Evolutionary conservation across 2,113 vertebrate genomes (phyloP), one percentile per base, ranked within the genome.

Genomic region (Asarcornis scutulata): DNA sequence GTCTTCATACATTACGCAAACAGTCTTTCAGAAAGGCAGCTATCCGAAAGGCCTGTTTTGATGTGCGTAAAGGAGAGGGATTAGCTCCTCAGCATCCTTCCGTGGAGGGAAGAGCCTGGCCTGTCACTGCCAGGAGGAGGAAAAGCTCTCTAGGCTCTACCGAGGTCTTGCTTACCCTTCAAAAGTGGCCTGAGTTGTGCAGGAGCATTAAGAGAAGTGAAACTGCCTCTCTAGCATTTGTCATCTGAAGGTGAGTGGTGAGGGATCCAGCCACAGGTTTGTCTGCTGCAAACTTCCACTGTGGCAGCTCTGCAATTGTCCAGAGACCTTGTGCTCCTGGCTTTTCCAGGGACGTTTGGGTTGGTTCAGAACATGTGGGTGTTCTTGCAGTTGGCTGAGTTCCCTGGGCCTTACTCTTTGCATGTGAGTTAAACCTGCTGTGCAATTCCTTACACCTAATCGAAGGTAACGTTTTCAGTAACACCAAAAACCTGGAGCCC

Each of bases 1-100:
- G 91, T 96, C 90, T 90, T 96, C 91, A 83, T 89, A 91, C 90
- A 72, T 96, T 96, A 91, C 96, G 91, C 93, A 97, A 97, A 95
- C 93, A 92, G 71, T 91, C 91, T 87, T 95, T 92, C 32, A 91
- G 44, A 76, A 86, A 64, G 32, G 86, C 89, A 58, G 91, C 93
- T 66, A 5, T 74, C 85, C 7, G 25, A 73, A 81, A 74, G 89
- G 93, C 83, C 2, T 69, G 77, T 71, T 63, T 60, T 89, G 92
- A 46, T 81, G 79, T 12, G 58, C 34, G 83, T 42, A 5, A 46
- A 38, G 83, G 68, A 48, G 48, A 58, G 23, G 55, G 76, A 52
- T 67, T 20, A 42, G 46, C 67, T 34, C 56, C 12, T 58, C 31
- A 4, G 44, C 2, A 1, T 3, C 46, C 7, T 17, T 16, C n/a